Evolutionary conservation across 2,797 vertebrate species (phyloP), one percentile per base, ranked within the genome.

Genomic region (Cirrhinus mrigala): DNA sequence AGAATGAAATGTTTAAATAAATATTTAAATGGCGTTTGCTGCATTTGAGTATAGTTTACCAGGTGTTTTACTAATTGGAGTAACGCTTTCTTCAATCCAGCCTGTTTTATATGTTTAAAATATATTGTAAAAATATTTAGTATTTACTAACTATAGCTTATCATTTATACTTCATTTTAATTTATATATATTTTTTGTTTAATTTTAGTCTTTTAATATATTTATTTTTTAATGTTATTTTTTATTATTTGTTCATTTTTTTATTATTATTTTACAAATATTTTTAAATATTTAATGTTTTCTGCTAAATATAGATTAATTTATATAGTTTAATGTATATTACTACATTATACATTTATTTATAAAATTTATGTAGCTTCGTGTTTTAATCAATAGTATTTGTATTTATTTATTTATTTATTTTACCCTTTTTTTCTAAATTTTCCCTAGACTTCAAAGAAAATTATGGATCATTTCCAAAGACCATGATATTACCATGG

Each of bases 1-100:
- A 68, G 6, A 40, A 62, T 48, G 0, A 22, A 77, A 64, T 40
- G 33, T 66, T 50, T 54, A 54, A 76, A 69, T 69, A 84, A 78
- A 84, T 78, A 69, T 70, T 74, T 18, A 77, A 69, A 22, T 52
- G 2, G 1, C 15, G 33, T 83, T 83, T 75, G 14, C 27, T 64
- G 77, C 11, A 29, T 68, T 81, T 3, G 29, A 37, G 1, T 48
- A 1, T 29, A 20, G 15, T 46, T 82, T 54, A 15, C 56, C 2
- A 20, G 29, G 3, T 22, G 46, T 70, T 37, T 77, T 60, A 22
- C 33, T 11, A 5, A 60, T 24, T 58, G 4, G 20, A 77, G 24
- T 54, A 3, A 1, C 4, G 12, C 27, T 37, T 37, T 37, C 1
- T 75, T 52, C 14, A 52, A 52, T 20, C 48, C 27, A 12, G 27